Conservation (phyloP, 2,797 vertebrate genomes). For the Anguilla obscura region DNA sequence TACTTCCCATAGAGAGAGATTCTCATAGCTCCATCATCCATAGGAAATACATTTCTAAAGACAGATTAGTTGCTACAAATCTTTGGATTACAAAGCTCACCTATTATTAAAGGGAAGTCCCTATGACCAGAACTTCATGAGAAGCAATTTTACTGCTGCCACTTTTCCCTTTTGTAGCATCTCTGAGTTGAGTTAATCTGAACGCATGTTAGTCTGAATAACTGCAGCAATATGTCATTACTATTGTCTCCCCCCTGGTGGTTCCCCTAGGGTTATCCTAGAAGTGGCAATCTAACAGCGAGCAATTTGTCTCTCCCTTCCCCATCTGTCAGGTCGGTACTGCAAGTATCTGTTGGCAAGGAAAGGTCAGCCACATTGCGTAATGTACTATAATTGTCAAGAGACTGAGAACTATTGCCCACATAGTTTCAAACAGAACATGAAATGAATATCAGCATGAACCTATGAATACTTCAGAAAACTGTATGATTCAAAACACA, state of each 20-base stretch:
- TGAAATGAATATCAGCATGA: background rate
- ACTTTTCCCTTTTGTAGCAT: background rate
- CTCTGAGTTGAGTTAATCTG: conserved; percentile 8
- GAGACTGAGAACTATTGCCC: background rate
- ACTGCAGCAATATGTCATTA: background rate
- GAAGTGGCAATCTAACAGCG: background rate
- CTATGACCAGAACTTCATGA: background rate
- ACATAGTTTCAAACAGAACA: background rate
- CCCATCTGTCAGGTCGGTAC: background rate
- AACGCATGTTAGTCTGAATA: background rate
- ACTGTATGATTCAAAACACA: background rate
- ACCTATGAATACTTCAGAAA: background rate
- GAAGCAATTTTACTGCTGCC: background rate
- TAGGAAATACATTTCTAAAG: conserved; percentile 1
- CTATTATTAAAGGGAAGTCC: background rate
- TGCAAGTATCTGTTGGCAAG: background rate
- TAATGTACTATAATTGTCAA: conserved; percentile 4
- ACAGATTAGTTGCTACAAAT: background rate
- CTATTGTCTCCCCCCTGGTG: background rate
- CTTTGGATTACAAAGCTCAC: background rate
- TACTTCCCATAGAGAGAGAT: background rate
- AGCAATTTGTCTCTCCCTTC: conserved; percentile 8
- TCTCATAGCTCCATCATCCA: background rate
- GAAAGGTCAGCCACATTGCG: conserved; percentile 1
- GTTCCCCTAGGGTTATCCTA: background rate